Base-by-base conservation (phyloP, 2,113 vertebrate genomes). In the Lophochroa leadbeateri region DNA sequence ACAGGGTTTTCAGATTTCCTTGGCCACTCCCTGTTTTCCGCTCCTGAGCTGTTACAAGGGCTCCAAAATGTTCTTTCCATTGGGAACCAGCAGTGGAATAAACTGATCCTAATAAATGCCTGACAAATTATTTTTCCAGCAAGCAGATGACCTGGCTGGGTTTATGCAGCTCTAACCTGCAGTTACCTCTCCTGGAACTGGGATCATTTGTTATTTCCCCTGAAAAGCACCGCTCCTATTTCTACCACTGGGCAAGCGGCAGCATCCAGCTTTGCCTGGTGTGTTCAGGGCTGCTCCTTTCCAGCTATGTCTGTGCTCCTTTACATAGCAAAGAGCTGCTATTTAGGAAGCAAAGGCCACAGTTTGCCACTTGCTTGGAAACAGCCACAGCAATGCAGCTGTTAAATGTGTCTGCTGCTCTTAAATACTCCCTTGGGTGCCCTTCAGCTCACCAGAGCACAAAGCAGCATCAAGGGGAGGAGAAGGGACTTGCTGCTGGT, bases 41-140 rank as follows among this genome's bases (percentile, higher is more conserved):
- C 88, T 92, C 88, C 85, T 3, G 20, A 92, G 64, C 92, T 95
- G 49, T 93, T 95, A 91, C 92, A 92, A 94, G 92, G 96, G 77
- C 95, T 97, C 95, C 92, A 82, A 92, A 86, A 93, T 97, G 96
- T 97, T 97, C 96, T 96, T 97, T 94, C 96, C 96, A 92, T 95
- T 96, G 95, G 96, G 96, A 97, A 95, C 67, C 52, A 93, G n/a
- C 95, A 95, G 91, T 96, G 92, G 96, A 96, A 97, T 94, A 97
- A 96, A 83, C 96, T 72, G 82, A 94, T 95, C 86, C 92, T 91
- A 88, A 82, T 96, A 95, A 95, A 95, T 95, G 95, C 85, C 83
- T 96, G 94, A 96, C 94, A 95, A 86, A 94, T 96, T 90, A 76
- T 91, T 96, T 96, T 96, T 97, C 97, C 97, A 96, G 93, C 80